phyloP scores from a whole-genome alignment of 2,113 vertebrate genomes.

The Syrrhaptes paradoxus region DNA sequence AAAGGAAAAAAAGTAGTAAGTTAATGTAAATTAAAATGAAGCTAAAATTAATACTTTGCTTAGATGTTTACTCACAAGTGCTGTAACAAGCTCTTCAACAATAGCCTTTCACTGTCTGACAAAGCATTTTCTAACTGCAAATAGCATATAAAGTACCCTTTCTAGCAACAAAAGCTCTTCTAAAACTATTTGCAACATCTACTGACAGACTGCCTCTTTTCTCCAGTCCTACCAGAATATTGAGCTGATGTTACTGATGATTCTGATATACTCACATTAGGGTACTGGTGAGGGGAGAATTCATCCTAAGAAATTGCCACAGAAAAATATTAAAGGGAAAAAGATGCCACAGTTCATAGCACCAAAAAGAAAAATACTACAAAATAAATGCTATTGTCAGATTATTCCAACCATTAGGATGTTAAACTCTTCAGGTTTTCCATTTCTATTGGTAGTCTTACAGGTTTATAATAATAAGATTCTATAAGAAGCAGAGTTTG shows the following conservation, averaged over 20 bases:
- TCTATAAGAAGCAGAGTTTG: neutral
- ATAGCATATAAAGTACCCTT: neutral
- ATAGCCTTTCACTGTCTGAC: neutral
- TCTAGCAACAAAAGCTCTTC: neutral
- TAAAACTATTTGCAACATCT: neutral
- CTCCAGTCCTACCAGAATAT: neutral
- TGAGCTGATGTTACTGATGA: neutral
- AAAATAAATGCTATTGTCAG: neutral
- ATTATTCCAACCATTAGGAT: neutral
- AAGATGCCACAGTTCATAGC: neutral
- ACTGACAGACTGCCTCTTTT: neutral
- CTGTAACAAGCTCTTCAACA: neutral
- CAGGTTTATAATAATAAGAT: neutral
- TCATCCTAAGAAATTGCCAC: neutral
- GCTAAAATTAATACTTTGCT: neutral
- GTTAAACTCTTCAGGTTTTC: neutral
- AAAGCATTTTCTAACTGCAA: neutral
- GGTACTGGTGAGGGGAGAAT: neutral
- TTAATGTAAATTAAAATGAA: neutral
- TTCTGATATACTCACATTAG: neutral
- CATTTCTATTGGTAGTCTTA: neutral
- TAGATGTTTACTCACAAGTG: neutral
- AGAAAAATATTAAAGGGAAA: neutral
- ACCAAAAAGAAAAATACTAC: neutral
- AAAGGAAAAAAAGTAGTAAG: neutral